Conservation (phyloP, 2,113 vertebrate species). For the Equus quagga region DNA sequence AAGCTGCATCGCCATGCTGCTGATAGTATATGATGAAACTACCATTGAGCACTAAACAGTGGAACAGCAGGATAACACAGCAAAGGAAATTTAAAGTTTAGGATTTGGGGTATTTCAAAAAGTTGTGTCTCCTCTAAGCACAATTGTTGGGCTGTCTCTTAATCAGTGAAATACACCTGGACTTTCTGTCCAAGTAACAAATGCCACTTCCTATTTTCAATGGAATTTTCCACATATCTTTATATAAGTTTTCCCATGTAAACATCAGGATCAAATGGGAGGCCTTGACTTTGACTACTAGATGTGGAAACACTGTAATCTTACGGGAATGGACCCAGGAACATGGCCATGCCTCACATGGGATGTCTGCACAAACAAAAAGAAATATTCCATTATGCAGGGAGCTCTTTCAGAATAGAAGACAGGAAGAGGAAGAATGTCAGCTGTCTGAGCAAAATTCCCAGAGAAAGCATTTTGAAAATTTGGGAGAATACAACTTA, state of each 20-base stretch:
- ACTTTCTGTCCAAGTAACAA: conserved; percentile 18
- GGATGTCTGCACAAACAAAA: neutral
- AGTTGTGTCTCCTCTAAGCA: neutral
- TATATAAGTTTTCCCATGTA: neutral
- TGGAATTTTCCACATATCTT: neutral
- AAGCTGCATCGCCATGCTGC: neutral
- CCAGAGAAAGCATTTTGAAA: conserved; percentile 45
- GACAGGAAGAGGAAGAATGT: conserved; percentile 30
- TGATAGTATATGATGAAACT: neutral
- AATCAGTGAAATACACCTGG: neutral
- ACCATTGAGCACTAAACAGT: neutral
- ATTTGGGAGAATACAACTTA: conserved; percentile 2
- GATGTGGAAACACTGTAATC: neutral
- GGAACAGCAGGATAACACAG: neutral
- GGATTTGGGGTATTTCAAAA: neutral
- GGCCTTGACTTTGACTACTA: neutral
- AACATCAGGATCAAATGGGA: neutral
- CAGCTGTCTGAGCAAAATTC: conserved; percentile 19
- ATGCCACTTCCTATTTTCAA: neutral
- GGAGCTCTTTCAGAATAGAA: neutral
- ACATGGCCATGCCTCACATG: neutral
- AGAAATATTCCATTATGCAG: neutral
- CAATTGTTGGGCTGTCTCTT: neutral
- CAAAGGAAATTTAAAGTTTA: neutral
- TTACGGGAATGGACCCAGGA: neutral